These are phyloP conservation scores for Rhinella marina DNA, from an alignment of 2,797 vertebrate genomes.

Conservation along the genomic window DNA sequence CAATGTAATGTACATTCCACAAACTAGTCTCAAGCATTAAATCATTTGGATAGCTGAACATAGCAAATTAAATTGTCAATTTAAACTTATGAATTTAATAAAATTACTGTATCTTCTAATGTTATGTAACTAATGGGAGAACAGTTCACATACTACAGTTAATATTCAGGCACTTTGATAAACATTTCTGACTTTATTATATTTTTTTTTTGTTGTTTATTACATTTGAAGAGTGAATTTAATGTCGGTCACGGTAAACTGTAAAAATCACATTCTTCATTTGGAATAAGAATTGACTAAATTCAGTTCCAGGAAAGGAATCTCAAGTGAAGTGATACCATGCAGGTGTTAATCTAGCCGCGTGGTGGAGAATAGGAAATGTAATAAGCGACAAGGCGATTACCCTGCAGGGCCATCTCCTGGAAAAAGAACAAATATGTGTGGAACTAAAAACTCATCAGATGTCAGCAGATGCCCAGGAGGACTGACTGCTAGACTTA, in stretches of 20 bases:
- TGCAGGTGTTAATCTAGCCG: background rate
- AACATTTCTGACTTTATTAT: background rate
- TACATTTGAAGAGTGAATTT: background rate
- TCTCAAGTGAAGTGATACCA: conserved; percentile 2
- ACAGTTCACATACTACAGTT: background rate
- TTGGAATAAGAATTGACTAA: background rate
- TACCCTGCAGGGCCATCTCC: conserved; percentile 11
- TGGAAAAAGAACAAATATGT: conserved; percentile 13
- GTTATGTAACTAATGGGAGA: background rate
- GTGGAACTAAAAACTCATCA: background rate
- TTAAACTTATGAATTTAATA: background rate
- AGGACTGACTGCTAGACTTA: background rate
- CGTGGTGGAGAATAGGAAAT: background rate
- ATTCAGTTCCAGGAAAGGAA: background rate
- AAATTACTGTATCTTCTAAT: background rate
- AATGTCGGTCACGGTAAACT: background rate
- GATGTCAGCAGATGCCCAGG: conserved; percentile 15
- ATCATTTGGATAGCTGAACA: background rate
- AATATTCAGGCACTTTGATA: background rate
- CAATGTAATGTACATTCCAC: background rate
- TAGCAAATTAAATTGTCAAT: background rate
- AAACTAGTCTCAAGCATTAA: background rate
- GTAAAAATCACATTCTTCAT: background rate
- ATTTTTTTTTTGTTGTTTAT: background rate
- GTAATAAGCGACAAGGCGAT: background rate